phyloP scores from a whole-genome alignment of 2,888 invertebrate genomes.

The Acanthosepion lycidas region DNA sequence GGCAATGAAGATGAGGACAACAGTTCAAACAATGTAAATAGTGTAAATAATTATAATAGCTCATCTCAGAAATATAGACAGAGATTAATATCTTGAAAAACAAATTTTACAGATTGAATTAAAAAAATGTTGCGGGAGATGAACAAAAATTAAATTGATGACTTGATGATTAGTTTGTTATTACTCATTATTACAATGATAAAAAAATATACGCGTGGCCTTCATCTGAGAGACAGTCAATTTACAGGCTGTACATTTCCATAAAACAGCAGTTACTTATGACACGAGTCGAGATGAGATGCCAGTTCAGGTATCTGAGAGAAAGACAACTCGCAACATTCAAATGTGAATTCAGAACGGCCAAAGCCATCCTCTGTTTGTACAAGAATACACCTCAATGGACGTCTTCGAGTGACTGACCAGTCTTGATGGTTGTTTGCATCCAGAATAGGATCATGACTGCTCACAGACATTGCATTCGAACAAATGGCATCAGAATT shows the following conservation, averaged over 20 bases:
- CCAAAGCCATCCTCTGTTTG: constrained; percentile 20
- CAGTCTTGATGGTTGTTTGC: not conserved
- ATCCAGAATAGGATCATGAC: not conserved
- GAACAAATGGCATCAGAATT: not conserved
- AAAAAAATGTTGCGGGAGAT: not conserved
- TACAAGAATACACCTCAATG: not conserved
- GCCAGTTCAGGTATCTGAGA: not conserved
- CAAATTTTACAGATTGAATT: not conserved
- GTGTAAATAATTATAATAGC: no score
- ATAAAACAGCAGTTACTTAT: not conserved
- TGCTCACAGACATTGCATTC: not conserved
- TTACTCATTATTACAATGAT: not conserved
- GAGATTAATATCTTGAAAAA: not conserved
- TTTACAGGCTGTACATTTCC: not conserved
- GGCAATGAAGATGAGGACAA: no score
- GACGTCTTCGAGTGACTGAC: not conserved
- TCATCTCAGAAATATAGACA: not conserved
- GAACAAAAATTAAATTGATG: not conserved
- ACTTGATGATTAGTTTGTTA: not conserved
- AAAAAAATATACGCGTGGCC: not conserved
- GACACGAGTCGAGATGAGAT: constrained; percentile 21
- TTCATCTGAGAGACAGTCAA: not conserved
- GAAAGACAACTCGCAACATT: constrained; percentile 24
- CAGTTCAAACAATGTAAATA: no score
- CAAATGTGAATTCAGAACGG: not conserved